Evolutionary conservation across 2,888 invertebrate species (phyloP).

Genomic region (Thecophora atra): DNA sequence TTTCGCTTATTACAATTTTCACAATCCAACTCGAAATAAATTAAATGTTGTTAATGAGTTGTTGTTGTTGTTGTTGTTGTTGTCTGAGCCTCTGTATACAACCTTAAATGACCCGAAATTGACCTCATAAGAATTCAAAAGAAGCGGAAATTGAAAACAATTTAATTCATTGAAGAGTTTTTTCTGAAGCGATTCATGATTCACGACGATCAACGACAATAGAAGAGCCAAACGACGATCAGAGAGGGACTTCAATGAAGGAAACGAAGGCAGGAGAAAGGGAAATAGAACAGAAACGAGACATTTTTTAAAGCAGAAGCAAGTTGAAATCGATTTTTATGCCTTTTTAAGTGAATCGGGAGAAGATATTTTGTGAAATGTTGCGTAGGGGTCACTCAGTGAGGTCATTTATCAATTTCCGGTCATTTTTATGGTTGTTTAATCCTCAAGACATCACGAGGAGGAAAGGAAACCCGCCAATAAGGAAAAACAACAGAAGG

Average conservation of each 20-base stretch:
- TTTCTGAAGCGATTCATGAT: too few relatives aligned
- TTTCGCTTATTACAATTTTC: too few relatives aligned
- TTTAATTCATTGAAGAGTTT: background rate
- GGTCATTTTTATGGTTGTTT: background rate
- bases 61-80: too few relatives aligned
- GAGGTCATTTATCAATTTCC: too few relatives aligned
- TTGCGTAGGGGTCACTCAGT: background rate
- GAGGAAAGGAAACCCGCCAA: background rate
- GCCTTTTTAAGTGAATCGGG: background rate
- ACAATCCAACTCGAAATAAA: too few relatives aligned
- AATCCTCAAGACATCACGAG: background rate
- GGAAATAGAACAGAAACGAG: too few relatives aligned
- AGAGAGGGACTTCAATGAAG: background rate
- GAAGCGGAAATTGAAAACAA: constrained; percentile 2
- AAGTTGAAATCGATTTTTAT: background rate
- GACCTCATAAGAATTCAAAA: background rate
- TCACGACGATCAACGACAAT: too few relatives aligned
- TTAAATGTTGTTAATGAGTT: too few relatives aligned
- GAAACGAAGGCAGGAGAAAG: background rate
- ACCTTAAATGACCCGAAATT: background rate
- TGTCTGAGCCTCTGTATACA: too few relatives aligned
- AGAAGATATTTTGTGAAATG: background rate
- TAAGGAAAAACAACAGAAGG: constrained; percentile 39
- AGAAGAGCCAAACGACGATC: background rate
- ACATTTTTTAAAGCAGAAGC: too few relatives aligned